A percentile compares a stretch with the other conserved stretches of the same genome.
Conservation (phyloP, 1,140 invertebrate genomes). For the Aphidius ervi region DNA sequence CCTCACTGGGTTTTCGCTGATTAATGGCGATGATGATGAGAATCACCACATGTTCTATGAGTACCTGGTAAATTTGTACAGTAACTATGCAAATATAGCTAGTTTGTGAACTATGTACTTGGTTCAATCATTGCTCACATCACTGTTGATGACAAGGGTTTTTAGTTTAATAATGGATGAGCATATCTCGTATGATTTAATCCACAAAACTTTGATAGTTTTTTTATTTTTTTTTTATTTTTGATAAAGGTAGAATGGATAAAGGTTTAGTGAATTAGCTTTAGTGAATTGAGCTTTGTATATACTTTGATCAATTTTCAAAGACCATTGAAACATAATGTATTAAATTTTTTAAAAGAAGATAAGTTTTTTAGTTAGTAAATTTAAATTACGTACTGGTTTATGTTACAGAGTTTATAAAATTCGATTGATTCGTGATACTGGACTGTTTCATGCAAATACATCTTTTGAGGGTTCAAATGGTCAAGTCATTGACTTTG, state of each 20-base stretch:
- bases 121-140: not conserved
- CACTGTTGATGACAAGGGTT: not conserved
- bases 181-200: too few species aligned
- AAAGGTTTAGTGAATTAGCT: too few species aligned
- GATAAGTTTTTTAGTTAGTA: too few species aligned
- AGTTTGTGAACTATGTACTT: not conserved
- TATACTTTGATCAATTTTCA: too few species aligned
- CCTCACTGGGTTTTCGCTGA: not conserved
- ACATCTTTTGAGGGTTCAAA: constrained; percentile 31
- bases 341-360: not conserved
- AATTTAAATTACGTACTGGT: too few species aligned
- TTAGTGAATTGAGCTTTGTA: too few species aligned
- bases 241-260: too few species aligned
- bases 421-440: constrained; percentile 31
- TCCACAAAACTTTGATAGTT: too few species aligned
- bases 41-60: constrained; percentile 13
- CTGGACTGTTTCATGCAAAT: constrained; percentile 26
- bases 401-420: constrained; percentile 29
- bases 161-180: not conserved
- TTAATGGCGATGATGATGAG: constrained; percentile 18
- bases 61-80: constrained; percentile 19
- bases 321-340: too few species aligned
- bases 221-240: too few species aligned
- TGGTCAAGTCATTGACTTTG: constrained; percentile 29
- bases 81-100: constrained; percentile 1